Evolutionary conservation across 2,888 invertebrate genomes (phyloP).

Genomic region (Julus scandinavius): DNA sequence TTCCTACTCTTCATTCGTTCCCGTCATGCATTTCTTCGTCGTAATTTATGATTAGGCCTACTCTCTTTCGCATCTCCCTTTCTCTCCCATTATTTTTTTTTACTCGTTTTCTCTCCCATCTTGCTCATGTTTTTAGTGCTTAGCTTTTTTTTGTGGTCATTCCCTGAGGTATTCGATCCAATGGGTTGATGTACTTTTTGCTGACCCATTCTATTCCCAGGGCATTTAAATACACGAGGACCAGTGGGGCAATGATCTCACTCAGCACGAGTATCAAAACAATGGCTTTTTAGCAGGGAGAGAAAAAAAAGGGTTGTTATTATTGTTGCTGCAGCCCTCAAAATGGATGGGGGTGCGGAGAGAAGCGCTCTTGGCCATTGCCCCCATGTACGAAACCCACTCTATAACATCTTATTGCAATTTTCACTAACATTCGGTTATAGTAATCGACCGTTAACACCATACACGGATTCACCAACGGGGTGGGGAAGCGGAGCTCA

Average conservation of each 20-base stretch:
- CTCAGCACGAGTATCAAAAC: slow-evolving; percentile 38
- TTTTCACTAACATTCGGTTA: no score
- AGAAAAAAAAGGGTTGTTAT: neutral
- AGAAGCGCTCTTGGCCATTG: neutral
- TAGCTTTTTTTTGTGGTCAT: slow-evolving; percentile 1
- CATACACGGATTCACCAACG: no score
- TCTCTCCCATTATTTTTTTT: slow-evolving; percentile 37
- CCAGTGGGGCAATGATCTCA: slow-evolving; percentile 23
- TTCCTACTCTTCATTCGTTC: neutral
- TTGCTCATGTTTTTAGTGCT: neutral
- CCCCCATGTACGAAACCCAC: neutral
- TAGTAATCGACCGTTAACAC: no score
- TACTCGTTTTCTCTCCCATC: neutral
- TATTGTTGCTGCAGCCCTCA: neutral
- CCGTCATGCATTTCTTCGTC: slow-evolving; percentile 9
- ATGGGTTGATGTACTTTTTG: slow-evolving; percentile 21
- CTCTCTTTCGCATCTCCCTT: neutral
- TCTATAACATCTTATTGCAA: no score
- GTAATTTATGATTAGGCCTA: slow-evolving; percentile 42
- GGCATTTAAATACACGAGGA: slow-evolving; percentile 29
- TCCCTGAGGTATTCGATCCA: slow-evolving; percentile 29
- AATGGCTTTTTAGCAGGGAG: neutral
- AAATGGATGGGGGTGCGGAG: neutral
- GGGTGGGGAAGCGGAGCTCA: no score
- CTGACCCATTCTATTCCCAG: slow-evolving; percentile 42